Percentiles rank a stretch among this genome's conserved stretches.
These are phyloP conservation scores for Sycophila sp. DNA, from an alignment of 1,140 invertebrate genomes.

Conservation along the genomic window DNA sequence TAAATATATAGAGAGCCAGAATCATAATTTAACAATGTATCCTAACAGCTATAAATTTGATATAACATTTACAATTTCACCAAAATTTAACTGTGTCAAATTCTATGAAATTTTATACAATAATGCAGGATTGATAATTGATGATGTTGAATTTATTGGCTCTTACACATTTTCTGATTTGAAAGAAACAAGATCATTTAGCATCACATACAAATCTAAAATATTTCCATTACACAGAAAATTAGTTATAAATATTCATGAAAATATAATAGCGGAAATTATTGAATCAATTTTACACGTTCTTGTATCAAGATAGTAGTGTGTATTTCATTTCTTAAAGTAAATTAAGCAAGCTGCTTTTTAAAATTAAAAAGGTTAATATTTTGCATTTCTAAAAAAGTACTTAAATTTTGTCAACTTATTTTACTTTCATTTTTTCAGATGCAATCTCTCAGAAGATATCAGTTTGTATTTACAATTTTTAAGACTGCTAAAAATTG, in stretches of 20 bases:
- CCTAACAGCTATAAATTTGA: constrained; percentile 57
- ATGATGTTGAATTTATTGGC: constrained; percentile 52
- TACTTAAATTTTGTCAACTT: neutral
- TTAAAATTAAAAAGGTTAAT: constrained; percentile 11
- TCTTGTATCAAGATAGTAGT: constrained; percentile 45
- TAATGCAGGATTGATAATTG: constrained; percentile 55
- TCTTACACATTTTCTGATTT: constrained; percentile 49
- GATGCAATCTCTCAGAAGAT: constrained; percentile 48
- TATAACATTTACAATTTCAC: constrained; percentile 50
- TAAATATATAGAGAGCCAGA: neutral
- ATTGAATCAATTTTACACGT: constrained; percentile 55
- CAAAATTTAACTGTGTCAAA: constrained; percentile 44
- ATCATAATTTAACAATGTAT: constrained; percentile 39
- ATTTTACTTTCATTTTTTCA: constrained; percentile 38
- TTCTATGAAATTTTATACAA: constrained; percentile 58
- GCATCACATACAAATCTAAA: constrained; percentile 61
- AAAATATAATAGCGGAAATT: constrained; percentile 55
- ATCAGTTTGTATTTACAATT: neutral
- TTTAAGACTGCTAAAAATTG: constrained; percentile 10
- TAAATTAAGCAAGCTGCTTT: neutral
- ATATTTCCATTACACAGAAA: constrained; percentile 54
- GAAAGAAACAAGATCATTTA: constrained; percentile 55
- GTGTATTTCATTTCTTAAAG: too few species aligned
- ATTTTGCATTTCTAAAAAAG: neutral
- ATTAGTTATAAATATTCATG: constrained; percentile 60